A percentile compares a stretch with the other conserved stretches of the same genome.
These are phyloP conservation scores for Oreochromis grahami DNA, from an alignment of 2,797 vertebrate species.

Conservation along the genomic window DNA sequence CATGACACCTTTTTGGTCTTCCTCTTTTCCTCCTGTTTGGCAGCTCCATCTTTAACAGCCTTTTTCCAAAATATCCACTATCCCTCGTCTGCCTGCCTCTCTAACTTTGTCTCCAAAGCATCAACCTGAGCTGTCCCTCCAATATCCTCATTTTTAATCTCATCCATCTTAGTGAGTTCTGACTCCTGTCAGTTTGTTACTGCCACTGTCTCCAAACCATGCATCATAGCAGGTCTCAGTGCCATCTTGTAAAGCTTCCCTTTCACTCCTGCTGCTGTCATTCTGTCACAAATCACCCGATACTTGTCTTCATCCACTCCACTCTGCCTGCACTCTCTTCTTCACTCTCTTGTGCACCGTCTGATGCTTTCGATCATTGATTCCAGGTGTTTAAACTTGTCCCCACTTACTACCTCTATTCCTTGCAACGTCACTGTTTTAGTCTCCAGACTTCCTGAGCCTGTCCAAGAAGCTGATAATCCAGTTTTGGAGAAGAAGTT, in stretches of 20 bases:
- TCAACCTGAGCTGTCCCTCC: background rate
- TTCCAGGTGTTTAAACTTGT: background rate
- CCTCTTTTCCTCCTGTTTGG: background rate
- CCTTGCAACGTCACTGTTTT: background rate
- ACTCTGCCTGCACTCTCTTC: background rate
- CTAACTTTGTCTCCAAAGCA: background rate
- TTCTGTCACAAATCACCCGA: background rate
- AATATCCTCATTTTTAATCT: background rate
- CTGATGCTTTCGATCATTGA: rapidly evolving
- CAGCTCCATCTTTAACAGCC: background rate
- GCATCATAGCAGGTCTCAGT: background rate
- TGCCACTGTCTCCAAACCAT: background rate
- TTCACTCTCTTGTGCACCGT: background rate
- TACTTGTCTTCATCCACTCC: background rate
- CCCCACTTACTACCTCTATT: background rate
- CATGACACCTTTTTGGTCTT: background rate
- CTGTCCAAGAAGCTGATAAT: background rate
- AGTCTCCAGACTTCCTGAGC: background rate
- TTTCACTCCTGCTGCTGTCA: background rate
- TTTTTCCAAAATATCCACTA: background rate
- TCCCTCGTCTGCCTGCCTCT: background rate
- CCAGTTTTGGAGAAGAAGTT: background rate
- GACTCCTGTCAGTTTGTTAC: background rate
- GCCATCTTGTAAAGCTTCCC: background rate
- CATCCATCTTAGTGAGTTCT: background rate